Evolutionary conservation across 2,888 invertebrate species (phyloP).

Genomic region (Caenorhabditis virilis): DNA sequence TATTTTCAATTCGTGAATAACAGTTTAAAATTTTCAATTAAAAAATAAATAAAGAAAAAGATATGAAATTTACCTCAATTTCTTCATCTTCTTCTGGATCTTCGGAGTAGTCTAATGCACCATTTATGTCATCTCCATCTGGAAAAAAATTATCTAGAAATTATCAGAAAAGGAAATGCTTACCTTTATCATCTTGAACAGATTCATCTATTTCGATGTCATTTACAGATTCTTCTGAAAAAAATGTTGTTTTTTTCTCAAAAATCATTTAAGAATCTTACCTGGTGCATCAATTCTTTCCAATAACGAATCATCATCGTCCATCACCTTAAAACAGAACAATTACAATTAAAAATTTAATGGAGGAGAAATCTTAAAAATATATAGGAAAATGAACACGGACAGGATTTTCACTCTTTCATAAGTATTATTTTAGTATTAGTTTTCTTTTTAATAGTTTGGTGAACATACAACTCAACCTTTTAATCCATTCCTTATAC

Average conservation of each 20-base stretch:
- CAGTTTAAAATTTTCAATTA: too few relatives aligned
- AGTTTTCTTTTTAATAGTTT: neutral
- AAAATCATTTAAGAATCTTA: constrained; percentile 4
- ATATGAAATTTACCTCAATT: neutral
- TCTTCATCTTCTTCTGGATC: constrained; percentile 1
- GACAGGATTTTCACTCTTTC: too few relatives aligned
- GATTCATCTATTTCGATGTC: neutral
- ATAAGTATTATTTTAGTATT: too few relatives aligned
- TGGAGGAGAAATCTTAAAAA: neutral
- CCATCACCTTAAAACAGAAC: constrained; percentile 5
- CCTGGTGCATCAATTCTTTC: constrained; percentile 19
- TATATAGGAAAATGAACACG: neutral
- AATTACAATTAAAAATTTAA: neutral
- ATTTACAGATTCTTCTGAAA: neutral
- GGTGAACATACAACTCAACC: constrained; percentile 1
- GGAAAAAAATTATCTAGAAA: neutral
- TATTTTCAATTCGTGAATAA: too few relatives aligned
- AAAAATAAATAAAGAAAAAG: too few relatives aligned
- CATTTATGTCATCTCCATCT: neutral
- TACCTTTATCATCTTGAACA: neutral
- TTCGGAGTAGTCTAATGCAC: constrained; percentile 2
- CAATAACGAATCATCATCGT: constrained; percentile 33
- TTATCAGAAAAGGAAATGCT: neutral
- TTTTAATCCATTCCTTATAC: neutral
- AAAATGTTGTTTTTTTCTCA: neutral